phyloP scores from a whole-genome alignment of 2,888 invertebrate species.

The Hedychridium roseum region DNA sequence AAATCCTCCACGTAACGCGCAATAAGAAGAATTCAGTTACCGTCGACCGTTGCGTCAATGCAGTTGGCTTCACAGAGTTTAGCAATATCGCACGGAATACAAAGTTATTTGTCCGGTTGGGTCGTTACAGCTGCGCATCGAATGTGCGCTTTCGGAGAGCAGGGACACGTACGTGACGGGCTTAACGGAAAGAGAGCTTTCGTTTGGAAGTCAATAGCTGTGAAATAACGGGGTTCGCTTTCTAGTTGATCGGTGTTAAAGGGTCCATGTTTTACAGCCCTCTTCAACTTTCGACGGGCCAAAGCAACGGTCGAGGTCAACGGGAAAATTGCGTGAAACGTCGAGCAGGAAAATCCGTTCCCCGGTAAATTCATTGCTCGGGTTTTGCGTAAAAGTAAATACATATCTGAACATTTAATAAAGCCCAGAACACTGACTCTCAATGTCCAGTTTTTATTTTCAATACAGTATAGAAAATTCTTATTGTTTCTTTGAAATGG shows the following conservation, averaged over 20 bases:
- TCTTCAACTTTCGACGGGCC: conserved; percentile 5
- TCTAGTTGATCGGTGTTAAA: conserved; percentile 21
- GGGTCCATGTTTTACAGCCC: conserved; percentile 21
- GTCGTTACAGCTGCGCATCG: not conserved
- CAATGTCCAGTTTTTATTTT: no score
- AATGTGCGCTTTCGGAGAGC: not conserved
- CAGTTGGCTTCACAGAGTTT: no score
- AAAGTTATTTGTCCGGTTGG: not conserved
- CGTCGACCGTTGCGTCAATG: no score
- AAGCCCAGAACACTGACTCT: no score
- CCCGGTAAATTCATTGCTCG: no score
- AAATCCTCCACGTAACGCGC: no score
- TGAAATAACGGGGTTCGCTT: conserved; percentile 22
- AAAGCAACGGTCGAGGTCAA: not conserved
- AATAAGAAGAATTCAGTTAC: no score
- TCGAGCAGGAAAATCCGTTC: not conserved
- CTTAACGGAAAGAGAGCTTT: conserved; percentile 28
- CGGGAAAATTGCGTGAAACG: conserved; percentile 10
- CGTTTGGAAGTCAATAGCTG: conserved; percentile 33
- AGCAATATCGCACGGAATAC: no score
- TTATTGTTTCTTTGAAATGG: no score
- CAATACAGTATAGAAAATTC: no score
- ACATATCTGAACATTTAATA: no score
- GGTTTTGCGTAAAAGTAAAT: no score
- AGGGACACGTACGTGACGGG: conserved; percentile 31